A percentile compares a stretch with the other conserved stretches of the same genome.
These are phyloP conservation scores for Enteromius argenteus DNA, from an alignment of 2,797 vertebrate genomes.

Conservation along the genomic window DNA sequence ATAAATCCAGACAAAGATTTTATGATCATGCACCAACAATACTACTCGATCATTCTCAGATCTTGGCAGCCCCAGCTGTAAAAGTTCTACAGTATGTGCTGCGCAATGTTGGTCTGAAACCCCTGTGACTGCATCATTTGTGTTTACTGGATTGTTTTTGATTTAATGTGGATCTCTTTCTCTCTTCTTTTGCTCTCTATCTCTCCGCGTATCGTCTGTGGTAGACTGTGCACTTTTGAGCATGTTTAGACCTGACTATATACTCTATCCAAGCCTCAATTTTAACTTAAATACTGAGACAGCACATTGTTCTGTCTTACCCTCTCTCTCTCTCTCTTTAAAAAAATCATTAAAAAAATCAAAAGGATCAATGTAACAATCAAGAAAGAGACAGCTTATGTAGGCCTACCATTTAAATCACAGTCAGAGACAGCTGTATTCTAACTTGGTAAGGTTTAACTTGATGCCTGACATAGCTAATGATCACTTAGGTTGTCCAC, in stretches of 20 bases:
- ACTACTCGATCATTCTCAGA: slow-evolving; percentile 49
- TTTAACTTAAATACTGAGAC: slow-evolving; percentile 7
- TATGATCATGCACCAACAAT: slow-evolving; percentile 41
- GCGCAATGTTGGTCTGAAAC: slow-evolving; percentile 14
- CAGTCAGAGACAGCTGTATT: slow-evolving; percentile 30
- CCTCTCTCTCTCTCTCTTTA: not conserved
- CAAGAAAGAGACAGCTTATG: not conserved
- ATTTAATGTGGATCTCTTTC: slow-evolving; percentile 32
- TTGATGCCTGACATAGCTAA: slow-evolving; percentile 39
- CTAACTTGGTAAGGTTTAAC: slow-evolving; percentile 30
- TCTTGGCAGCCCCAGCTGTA: slow-evolving; percentile 20
- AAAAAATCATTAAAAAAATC: not conserved
- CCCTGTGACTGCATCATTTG: slow-evolving; percentile 28
- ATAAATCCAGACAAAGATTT: slow-evolving; percentile 51
- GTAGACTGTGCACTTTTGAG: not conserved
- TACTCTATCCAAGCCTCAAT: slow-evolving; percentile 14
- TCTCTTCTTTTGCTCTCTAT: slow-evolving; percentile 27
- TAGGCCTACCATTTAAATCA: slow-evolving; percentile 20
- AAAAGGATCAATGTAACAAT: slow-evolving; percentile 1
- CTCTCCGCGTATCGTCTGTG: not conserved
- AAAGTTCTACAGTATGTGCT: not conserved
- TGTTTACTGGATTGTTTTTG: slow-evolving; percentile 1
- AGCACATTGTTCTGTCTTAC: not conserved
- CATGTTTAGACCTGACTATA: slow-evolving; percentile 46
- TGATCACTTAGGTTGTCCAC: slow-evolving; percentile 41